Evolutionary conservation across 2,797 vertebrate genomes (phyloP), one percentile per base, ranked within the genome.

Genomic region (Acrossocheilus fasciatus): DNA sequence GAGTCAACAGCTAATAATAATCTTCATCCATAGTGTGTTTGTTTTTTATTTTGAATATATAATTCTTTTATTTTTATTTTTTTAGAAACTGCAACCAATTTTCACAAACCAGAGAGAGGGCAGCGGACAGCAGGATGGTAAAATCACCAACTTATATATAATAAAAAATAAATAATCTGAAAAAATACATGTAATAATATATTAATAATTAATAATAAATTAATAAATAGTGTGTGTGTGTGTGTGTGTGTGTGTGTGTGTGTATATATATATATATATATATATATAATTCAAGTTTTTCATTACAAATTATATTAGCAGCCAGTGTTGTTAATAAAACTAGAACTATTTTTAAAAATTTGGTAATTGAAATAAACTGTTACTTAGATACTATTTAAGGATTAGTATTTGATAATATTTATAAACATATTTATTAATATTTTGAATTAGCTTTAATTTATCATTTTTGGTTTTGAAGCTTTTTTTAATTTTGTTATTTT

Each of bases 51-150:
- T 23, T 54, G 10, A 30, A 59, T 41, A 36, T 59, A 18, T 80
- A 1, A 7, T 45, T 85, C 3, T 26, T 66, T 66, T 15, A 18
- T 34, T 8, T 2, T 36, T 8, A 3, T 30, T 54, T 54, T 4
- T 76, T 20, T 70, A 90, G 88, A 87, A 14, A 85, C 30, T 88
- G 79, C 82, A 18, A 0, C 50, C 87, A 26, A 5, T 74, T 59
- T 81, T 50, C 54, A 14, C 14, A 14, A 66, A 9, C 59, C 83
- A 54, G 17, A 88, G n/a, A 83, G 89, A 90, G 74, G 89, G 89
- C 69, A 90, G 88, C 8, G 89, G 89, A 34, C 50, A 89, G 47
- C 6, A 81, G 20, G 84, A 90, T 9, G 89, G 89, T 90, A 89
- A 30, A 50, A 43, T 20, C 62, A 34, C 15, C 9, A 12, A 34